These are phyloP conservation scores for Phylloscopus trochilus DNA, from an alignment of 2,113 vertebrate genomes.

Conservation along the genomic window DNA sequence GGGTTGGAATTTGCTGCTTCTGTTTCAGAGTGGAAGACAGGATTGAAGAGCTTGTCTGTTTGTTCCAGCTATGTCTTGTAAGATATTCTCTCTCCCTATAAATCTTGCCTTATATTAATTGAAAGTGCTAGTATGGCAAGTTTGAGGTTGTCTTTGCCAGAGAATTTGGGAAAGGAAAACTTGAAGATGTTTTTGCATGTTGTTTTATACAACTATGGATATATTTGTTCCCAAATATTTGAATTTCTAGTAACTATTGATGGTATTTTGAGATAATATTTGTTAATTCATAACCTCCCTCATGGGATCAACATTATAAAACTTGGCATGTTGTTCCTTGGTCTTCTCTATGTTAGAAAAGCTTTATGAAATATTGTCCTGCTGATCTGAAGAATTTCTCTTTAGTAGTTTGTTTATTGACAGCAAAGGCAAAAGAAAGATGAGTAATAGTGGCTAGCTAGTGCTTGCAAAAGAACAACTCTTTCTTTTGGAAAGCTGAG, in stretches of 20 bases:
- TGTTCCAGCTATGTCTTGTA: constrained; percentile 56
- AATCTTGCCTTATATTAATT: constrained; percentile 52
- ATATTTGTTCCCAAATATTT: neutral
- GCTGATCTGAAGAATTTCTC: neutral
- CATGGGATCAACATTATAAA: neutral
- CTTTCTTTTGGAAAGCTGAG: neutral
- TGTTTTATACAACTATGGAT: neutral
- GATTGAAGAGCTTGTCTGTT: constrained; percentile 55
- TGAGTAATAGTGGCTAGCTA: neutral
- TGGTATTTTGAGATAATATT: neutral
- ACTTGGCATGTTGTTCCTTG: neutral
- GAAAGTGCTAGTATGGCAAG: neutral
- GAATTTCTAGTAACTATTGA: neutral
- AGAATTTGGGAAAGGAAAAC: neutral
- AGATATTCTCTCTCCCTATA: constrained; percentile 41
- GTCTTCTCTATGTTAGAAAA: neutral
- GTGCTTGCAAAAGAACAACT: neutral
- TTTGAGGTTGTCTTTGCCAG: neutral
- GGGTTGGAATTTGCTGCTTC: constrained; percentile 58
- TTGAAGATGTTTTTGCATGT: neutral
- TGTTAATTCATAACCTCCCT: neutral
- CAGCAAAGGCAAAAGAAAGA: neutral
- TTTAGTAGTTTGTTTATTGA: neutral
- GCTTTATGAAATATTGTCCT: neutral
- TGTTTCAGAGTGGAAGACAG: constrained; percentile 57